phyloP scores from a whole-genome alignment of 2,113 vertebrate genomes.

The Cyanocitta stelleri region DNA sequence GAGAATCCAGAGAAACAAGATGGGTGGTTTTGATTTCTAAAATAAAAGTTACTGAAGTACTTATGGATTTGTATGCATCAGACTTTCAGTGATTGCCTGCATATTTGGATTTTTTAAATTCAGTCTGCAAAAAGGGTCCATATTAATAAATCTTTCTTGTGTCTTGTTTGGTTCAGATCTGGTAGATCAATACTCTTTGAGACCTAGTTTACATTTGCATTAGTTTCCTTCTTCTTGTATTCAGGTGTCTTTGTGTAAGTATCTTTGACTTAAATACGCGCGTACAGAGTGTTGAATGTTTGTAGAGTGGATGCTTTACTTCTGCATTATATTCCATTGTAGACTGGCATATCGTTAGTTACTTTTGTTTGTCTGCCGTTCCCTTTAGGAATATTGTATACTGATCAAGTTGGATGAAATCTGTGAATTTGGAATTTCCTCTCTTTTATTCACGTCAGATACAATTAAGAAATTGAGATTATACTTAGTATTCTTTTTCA shows the following conservation, averaged over 20 bases:
- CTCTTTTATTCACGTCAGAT: neutral
- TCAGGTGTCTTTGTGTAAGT: neutral
- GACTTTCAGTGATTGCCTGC: neutral
- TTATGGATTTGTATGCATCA: accelerated
- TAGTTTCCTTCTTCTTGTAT: neutral
- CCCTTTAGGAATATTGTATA: neutral
- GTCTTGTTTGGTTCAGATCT: neutral
- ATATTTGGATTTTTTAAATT: neutral
- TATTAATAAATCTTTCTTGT: neutral
- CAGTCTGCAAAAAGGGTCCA: neutral
- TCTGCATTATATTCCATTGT: neutral
- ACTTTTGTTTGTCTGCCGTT: neutral
- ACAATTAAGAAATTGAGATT: neutral
- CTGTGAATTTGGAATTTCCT: neutral
- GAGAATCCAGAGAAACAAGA: neutral
- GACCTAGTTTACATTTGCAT: neutral
- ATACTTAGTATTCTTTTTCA: neutral
- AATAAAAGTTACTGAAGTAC: neutral
- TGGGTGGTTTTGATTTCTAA: neutral
- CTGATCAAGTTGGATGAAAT: neutral
- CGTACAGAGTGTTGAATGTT: neutral
- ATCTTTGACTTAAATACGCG: neutral
- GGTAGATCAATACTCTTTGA: neutral
- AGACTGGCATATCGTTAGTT: neutral
- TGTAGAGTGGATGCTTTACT: neutral